Evolutionary conservation across 2,797 vertebrate species (phyloP).

Genomic region (Podarcis lilfordi): DNA sequence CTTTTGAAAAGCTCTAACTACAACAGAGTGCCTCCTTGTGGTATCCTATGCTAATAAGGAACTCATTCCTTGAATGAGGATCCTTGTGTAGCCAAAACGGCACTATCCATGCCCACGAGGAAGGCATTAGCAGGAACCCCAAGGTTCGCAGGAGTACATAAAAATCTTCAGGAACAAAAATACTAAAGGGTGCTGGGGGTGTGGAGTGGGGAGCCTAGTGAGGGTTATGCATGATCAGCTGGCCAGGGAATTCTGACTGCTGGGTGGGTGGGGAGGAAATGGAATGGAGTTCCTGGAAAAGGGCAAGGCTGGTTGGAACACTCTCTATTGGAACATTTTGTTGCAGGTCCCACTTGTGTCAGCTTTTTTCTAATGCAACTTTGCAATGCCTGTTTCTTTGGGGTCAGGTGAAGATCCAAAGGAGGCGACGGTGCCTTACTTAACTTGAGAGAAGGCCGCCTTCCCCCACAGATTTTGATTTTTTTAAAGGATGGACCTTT

Average conservation of each 20-base stretch:
- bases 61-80: not conserved
- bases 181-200: not conserved
- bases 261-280: not conserved
- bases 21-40: rapidly evolving
- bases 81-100: not conserved
- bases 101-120: not conserved
- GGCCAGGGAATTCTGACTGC: not conserved
- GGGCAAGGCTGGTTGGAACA: not conserved
- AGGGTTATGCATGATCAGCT: not conserved
- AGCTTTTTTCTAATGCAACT: not conserved
- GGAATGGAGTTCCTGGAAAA: not conserved
- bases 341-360: not conserved
- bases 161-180: not conserved
- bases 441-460: not conserved
- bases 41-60: not conserved
- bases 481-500: not conserved
- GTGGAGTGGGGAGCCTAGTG: no score
- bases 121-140: not conserved
- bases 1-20: not conserved
- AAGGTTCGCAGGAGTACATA: not conserved
- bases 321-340: not conserved
- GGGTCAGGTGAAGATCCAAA: not conserved
- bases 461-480: not conserved
- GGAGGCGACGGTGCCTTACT: not conserved
- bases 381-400: not conserved